Evolutionary conservation across 2,113 vertebrate genomes (phyloP), one percentile per base, ranked within the genome.

Genomic region (Ophiodon elongatus): DNA sequence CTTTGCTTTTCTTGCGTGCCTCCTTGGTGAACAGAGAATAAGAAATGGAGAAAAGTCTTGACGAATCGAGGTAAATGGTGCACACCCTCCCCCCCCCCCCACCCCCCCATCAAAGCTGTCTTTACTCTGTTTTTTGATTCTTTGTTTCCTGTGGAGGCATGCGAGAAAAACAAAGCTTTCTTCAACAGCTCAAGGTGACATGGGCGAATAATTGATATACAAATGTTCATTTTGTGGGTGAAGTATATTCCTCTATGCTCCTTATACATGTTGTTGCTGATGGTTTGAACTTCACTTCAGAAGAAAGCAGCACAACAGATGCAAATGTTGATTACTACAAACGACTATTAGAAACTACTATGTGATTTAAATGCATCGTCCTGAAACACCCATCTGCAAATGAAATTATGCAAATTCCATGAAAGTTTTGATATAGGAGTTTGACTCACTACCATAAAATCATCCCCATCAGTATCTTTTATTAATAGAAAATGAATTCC

Each of bases 381-480:
- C 68, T 1, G 47, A 76, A 79, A 59, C 19, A 41, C 35, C 0
- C 4, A 2, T 66, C 41, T 74, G 50, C 9, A 8, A 1, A 41
- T 39, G 9, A 29, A 10, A 25, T 9, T 57, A 47, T 66, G 27
- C 21, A 31, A 60, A 37, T 60, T 0, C 27, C 43, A 41, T 50
- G 15, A 14, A 54, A 39, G 35, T 76, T 72, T 56, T 63, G 50
- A 60, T 85, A 59, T 6, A 63, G 17, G 74, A 57, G 3, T 23
- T 77, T 0, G 25, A 76, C 50, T 67, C 67, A 8, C 31, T 0
- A 27, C 29, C 45, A 23, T 64, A 35, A 88, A 88, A 81, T 79
- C 56, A 43, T 45, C 67, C 71, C 81, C 50, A 73, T 88, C 17
- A 17, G n/a, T 80, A 25, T 67, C 59, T 56, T 77, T 86, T 83